Evolutionary conservation across 2,797 vertebrate genomes (phyloP).

Genomic region (Anas capensis): DNA sequence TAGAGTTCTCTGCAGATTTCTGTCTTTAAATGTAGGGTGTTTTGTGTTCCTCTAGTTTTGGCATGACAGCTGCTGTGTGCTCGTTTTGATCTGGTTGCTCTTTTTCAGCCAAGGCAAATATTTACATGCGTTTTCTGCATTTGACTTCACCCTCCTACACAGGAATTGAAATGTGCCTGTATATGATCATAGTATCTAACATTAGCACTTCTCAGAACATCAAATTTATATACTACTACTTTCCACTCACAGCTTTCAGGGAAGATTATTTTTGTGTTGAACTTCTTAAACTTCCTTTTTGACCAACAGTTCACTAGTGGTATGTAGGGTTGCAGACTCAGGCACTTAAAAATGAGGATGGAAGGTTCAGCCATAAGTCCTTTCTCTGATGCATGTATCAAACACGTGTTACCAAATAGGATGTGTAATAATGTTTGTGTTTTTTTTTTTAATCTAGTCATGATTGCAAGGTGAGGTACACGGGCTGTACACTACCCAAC

Average conservation of each 20-base stretch:
- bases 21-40: rapidly evolving
- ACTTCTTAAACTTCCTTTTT: not conserved
- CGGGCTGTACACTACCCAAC: not conserved
- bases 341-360: not conserved
- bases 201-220: not conserved
- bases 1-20: not conserved
- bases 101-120: not conserved
- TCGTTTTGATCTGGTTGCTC: not conserved
- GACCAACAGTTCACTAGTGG: not conserved
- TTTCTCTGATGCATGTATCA: not conserved
- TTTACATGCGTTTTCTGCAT: not conserved
- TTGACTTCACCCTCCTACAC: not conserved
- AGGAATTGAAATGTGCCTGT: not conserved
- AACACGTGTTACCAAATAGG: not conserved
- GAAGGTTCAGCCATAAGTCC: not conserved
- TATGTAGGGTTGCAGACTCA: not conserved
- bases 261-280: not conserved
- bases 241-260: not conserved
- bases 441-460: not conserved
- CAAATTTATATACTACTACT: not conserved
- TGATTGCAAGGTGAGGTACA: not conserved
- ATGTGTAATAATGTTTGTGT: not conserved
- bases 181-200: not conserved
- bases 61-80: not conserved
- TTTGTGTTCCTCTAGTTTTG: not conserved